Evolutionary conservation across 2,888 invertebrate species (phyloP), one percentile per base, ranked within the genome.

Genomic region (Adela reaumurella): DNA sequence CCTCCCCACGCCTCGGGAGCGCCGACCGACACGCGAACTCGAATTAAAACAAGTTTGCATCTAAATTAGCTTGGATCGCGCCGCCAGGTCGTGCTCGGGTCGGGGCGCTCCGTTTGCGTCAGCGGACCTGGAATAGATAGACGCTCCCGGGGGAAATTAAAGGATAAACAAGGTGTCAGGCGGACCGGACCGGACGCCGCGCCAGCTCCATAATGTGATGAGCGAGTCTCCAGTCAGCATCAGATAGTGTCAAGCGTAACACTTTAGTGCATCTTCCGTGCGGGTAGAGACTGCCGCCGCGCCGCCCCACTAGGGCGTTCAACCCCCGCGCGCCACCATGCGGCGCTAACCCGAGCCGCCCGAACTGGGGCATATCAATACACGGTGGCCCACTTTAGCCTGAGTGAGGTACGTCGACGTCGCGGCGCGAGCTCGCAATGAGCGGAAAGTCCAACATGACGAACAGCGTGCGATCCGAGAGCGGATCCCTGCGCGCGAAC

Each of bases 391-490:
- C 68, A 74, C 63, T 74, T 70, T n/a, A n/a, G n/a, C n/a, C n/a
- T n/a, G n/a, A n/a, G n/a, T n/a, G n/a, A 70, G 67, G 71, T 63
- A 70, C 64, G 61, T 67, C 59, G 52, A 62, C 54, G 47, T 51
- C 49, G 43, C n/a, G 47, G 48, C 35, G 54, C 54, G 55, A 59
- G 57, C 58, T 55, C 20, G 20, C 6, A 46, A 84, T 85, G 84
- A 84, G 84, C 63, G 76, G 73, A 65, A 81, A 80, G 65, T 76
- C 82, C 58, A 67, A 70, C 58, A 63, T 79, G 49, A 77, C 81
- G 55, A 84, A 83, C 62, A 82, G 82, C 67, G 67, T 83, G 62
- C 71, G 78, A 53, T 76, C 77, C 54, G 64, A 67, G 58, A 72
- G 64, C 52, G 78, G 77, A 56, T 73, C 74, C 50, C 70, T 71